phyloP scores from a whole-genome alignment of 1,140 invertebrate species.

The Pseudobourletiella spinata region DNA sequence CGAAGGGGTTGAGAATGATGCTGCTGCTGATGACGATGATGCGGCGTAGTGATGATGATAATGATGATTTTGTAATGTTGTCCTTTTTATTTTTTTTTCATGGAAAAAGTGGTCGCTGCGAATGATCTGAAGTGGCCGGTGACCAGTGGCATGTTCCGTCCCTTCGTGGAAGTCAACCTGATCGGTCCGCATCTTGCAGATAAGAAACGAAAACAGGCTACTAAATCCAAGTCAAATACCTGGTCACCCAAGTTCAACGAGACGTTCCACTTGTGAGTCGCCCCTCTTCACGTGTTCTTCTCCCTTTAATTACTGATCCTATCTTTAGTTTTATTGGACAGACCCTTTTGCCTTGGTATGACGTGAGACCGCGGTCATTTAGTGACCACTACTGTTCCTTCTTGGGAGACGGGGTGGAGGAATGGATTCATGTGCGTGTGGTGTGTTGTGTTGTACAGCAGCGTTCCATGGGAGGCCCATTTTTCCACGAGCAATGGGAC shows the following conservation, averaged over 20 bases:
- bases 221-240: conserved; percentile 96
- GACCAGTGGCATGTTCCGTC: conserved; percentile 88
- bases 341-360: background rate
- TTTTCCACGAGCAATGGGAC: too few species aligned
- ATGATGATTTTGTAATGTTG: too few species aligned
- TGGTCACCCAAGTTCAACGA: conserved; percentile 99
- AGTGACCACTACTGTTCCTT: too few species aligned
- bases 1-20: too few species aligned
- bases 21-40: too few species aligned
- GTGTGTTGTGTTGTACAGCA: too few species aligned
- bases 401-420: too few species aligned
- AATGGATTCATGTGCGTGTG: too few species aligned
- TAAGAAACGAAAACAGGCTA: conserved; percentile 95
- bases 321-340: background rate
- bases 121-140: conserved; percentile 98
- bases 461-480: too few species aligned
- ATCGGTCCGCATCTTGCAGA: conserved; percentile 96
- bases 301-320: background rate
- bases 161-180: conserved; percentile 96
- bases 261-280: conserved; percentile 96
- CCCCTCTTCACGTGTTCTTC: background rate
- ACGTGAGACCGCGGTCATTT: too few species aligned
- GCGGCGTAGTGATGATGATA: too few species aligned
- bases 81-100: too few species aligned
- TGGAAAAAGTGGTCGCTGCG: conserved; percentile 83